A percentile compares a stretch with the other conserved stretches of the same genome.
These are phyloP conservation scores for Agapetus fuscipes DNA, from an alignment of 2,888 invertebrate species.

Conservation along the genomic window DNA sequence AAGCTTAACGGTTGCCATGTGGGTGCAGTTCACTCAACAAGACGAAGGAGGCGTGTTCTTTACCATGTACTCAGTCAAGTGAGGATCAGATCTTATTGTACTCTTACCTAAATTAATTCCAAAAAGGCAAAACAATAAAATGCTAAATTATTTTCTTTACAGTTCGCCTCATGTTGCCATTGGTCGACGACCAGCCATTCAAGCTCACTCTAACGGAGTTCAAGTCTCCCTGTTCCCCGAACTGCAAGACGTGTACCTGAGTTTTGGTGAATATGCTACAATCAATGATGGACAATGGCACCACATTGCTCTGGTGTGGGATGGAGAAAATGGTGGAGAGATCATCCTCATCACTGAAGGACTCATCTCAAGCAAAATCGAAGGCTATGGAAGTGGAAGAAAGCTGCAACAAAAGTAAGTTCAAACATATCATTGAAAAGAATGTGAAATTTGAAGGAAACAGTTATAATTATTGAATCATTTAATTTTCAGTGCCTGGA, in stretches of 20 bases:
- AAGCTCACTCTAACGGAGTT: conserved; percentile 89
- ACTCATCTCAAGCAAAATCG: conserved; percentile 84
- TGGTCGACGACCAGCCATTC: conserved; percentile 71
- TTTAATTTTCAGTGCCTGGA: conserved; percentile 65
- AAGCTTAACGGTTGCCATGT: conserved; percentile 84
- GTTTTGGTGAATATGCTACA: conserved; percentile 84
- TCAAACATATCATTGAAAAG: conserved; percentile 2
- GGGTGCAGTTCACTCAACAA: conserved; percentile 90
- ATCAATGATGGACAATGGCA: conserved; percentile 97
- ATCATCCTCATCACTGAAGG: conserved; percentile 92
- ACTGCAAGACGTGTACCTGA: conserved; percentile 79
- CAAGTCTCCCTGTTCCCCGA: conserved; percentile 85
- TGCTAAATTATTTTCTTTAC: conserved; percentile 11
- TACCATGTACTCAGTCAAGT: conserved; percentile 84
- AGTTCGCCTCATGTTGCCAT: conserved; percentile 71
- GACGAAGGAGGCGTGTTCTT: conserved; percentile 92
- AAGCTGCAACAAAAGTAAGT: conserved; percentile 74
- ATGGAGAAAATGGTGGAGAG: conserved; percentile 75
- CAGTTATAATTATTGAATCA: conserved; percentile 1
- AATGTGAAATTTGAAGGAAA: conserved; percentile 2
- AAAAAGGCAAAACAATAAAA: not conserved
- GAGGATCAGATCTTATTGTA: conserved; percentile 26
- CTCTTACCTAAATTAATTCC: not conserved
- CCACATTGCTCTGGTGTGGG: conserved; percentile 92
- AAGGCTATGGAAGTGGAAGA: conserved; percentile 78